Evolutionary conservation across 2,113 vertebrate species (phyloP).

Genomic region (Caloenas nicobarica): DNA sequence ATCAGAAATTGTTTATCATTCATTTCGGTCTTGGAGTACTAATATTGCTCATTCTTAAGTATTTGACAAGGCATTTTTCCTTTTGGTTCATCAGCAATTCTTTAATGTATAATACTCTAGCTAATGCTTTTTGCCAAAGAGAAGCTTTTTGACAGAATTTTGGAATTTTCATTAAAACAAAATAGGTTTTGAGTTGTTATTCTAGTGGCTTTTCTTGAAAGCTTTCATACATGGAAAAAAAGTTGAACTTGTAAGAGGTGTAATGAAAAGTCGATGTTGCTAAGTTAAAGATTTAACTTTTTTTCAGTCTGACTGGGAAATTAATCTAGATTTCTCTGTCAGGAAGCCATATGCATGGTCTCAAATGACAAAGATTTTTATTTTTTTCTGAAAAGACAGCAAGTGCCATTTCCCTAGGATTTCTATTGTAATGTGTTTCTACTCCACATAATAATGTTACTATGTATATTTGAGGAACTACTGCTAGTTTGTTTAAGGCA

Average conservation of each 20-base stretch:
- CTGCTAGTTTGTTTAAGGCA: too few relatives aligned
- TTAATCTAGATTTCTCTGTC: slow-evolving; percentile 20
- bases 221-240: neutral
- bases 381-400: neutral
- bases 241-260: neutral
- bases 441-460: too few relatives aligned
- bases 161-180: neutral
- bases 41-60: neutral
- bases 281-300: neutral
- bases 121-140: neutral
- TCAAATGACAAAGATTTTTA: neutral
- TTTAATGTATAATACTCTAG: neutral
- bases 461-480: too few relatives aligned
- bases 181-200: neutral
- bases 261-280: neutral
- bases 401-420: neutral
- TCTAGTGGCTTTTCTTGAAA: neutral
- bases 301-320: neutral
- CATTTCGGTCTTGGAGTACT: neutral
- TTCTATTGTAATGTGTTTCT: neutral
- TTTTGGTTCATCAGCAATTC: neutral
- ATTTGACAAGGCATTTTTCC: neutral
- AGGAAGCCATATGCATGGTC: neutral
- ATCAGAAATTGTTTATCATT: neutral
- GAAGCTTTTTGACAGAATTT: slow-evolving; percentile 13